phyloP scores from a whole-genome alignment of 1,140 invertebrate species.

The Drosophila navojoa region DNA sequence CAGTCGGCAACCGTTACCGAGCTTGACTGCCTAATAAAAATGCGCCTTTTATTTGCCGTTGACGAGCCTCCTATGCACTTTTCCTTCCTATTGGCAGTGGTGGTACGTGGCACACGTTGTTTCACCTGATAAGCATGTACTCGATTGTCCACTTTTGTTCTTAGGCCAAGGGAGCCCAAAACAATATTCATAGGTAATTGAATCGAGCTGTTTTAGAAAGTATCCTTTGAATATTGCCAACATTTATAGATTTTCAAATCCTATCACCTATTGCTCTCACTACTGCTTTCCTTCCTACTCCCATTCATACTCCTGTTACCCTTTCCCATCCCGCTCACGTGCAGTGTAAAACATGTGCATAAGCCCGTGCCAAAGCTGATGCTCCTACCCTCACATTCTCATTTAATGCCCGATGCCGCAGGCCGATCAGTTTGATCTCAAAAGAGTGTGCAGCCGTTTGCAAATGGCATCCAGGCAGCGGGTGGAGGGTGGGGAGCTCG shows the following conservation, averaged over 20 bases:
- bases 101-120: constrained; percentile 26
- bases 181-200: not conserved
- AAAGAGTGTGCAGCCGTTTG: constrained; percentile 72
- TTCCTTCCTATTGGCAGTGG: not conserved
- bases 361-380: constrained; percentile 75
- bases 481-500: not conserved
- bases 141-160: not conserved
- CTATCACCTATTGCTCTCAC: constrained; percentile 36
- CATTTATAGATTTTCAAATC: constrained; percentile 51
- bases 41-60: constrained; percentile 14
- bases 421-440: constrained; percentile 81
- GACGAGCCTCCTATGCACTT: not conserved
- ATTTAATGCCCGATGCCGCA: constrained; percentile 60
- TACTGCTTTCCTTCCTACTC: too few relatives aligned
- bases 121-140: not conserved
- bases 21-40: constrained; percentile 21
- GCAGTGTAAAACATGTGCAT: constrained; percentile 70
- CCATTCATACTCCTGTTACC: not conserved
- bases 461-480: constrained; percentile 55
- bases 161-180: not conserved
- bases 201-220: not conserved
- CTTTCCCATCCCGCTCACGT: not conserved
- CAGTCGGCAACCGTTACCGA: constrained; percentile 43
- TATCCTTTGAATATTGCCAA: too few relatives aligned
- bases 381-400: constrained; percentile 56